Evolutionary conservation across 2,113 vertebrate genomes (phyloP).

Genomic region (Procavia capensis): DNA sequence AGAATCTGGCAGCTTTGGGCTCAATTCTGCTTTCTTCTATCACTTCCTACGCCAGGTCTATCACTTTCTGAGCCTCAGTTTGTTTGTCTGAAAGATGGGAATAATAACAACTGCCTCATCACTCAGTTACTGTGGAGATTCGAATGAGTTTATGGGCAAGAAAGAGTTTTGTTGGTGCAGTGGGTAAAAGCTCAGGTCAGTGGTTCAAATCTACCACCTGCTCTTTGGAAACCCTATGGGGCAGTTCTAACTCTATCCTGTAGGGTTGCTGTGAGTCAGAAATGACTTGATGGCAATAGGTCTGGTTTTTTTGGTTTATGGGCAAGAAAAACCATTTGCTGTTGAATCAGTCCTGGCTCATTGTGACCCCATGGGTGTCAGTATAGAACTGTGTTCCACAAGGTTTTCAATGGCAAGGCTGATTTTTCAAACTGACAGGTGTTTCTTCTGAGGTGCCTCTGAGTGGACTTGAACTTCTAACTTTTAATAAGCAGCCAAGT

Average conservation of each 20-base stretch:
- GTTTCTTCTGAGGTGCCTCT: background rate
- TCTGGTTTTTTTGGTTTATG: too few species aligned
- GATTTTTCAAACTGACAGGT: background rate
- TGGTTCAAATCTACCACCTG: too few species aligned
- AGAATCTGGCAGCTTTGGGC: background rate
- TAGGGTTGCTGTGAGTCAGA: too few species aligned
- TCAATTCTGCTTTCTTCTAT: background rate
- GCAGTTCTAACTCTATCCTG: too few species aligned
- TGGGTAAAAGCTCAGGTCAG: too few species aligned
- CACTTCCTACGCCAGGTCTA: background rate
- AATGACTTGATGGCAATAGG: too few species aligned
- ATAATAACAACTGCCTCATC: background rate
- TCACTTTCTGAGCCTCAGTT: background rate
- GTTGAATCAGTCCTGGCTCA: background rate
- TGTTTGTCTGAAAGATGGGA: conserved; percentile 5
- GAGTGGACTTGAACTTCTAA: background rate
- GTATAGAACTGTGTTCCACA: background rate
- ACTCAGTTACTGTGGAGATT: background rate
- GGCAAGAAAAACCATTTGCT: background rate
- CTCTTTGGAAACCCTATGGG: too few species aligned
- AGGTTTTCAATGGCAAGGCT: background rate
- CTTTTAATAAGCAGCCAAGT: background rate
- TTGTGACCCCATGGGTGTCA: background rate
- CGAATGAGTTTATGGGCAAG: background rate
- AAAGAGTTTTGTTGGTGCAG: too few species aligned